A percentile compares a stretch with the other conserved stretches of the same genome.
Evolutionary conservation across 1,140 invertebrate species (phyloP).

Genomic region (Temnothorax curvispinosus): DNA sequence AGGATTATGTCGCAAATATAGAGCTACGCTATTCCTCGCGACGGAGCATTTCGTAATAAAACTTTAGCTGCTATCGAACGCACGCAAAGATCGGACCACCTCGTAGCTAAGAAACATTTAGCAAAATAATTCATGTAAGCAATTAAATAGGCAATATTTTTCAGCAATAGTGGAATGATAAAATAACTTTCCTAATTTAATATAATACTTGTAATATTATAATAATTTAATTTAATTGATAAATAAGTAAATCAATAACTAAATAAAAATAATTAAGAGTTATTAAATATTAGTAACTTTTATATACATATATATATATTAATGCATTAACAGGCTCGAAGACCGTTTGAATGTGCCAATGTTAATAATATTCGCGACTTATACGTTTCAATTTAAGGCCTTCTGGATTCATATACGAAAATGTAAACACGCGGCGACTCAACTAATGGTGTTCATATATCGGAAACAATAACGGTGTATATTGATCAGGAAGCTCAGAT

Average conservation of each 20-base stretch:
- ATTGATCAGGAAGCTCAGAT: background rate
- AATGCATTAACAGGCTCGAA: background rate
- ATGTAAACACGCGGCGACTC: background rate
- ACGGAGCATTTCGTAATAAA: background rate
- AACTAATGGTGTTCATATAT: background rate
- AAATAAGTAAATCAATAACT: background rate
- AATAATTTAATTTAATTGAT: background rate
- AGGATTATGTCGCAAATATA: conserved; percentile 20
- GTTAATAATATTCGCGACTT: background rate
- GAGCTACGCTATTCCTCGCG: background rate
- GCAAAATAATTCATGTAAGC: conserved; percentile 1
- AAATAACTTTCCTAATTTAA: background rate
- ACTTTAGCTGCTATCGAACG: background rate
- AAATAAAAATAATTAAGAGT: background rate
- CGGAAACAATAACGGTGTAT: background rate
- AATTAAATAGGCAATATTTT: background rate
- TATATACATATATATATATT: background rate
- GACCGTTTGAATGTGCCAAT: background rate
- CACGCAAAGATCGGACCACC: background rate
- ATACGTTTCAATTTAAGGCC: background rate
- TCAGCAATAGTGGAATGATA: background rate
- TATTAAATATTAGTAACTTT: background rate
- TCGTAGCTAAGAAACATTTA: background rate
- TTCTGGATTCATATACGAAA: background rate
- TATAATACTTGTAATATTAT: background rate